These are phyloP conservation scores for Halesus radiatus DNA, from an alignment of 1,140 invertebrate species.

Conservation along the genomic window DNA sequence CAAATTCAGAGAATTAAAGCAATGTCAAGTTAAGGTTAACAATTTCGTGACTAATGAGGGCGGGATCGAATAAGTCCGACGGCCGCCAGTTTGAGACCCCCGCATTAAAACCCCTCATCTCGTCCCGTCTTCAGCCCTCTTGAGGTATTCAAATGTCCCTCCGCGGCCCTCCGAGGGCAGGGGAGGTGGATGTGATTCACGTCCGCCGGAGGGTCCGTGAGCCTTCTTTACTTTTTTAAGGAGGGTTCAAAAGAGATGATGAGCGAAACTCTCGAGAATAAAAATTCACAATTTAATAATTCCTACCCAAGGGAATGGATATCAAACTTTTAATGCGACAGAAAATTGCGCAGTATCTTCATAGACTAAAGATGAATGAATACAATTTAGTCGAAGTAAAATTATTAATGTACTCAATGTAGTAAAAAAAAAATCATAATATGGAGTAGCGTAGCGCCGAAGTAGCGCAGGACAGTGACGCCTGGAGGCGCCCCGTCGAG, in stretches of 20 bases:
- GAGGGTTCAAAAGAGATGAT: slow-evolving; percentile 14
- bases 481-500: no score
- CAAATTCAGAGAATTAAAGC: no score
- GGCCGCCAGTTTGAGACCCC: no score
- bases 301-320: not conserved
- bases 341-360: no score
- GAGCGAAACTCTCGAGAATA: slow-evolving; percentile 4
- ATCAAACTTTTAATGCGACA: not conserved
- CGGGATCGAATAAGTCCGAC: no score
- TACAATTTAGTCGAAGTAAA: no score
- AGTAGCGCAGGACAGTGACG: no score
- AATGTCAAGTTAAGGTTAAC: no score
- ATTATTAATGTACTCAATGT: not conserved
- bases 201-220: slow-evolving; percentile 2
- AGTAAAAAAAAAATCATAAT: not conserved
- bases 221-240: not conserved
- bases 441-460: no score
- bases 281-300: not conserved
- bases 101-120: not conserved
- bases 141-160: not conserved
- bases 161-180: not conserved
- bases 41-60: no score
- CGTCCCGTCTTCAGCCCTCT: not conserved
- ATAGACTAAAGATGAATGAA: no score
- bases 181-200: not conserved